Evolutionary conservation across 2,888 invertebrate species (phyloP).

Genomic region (Cephus runcator): DNA sequence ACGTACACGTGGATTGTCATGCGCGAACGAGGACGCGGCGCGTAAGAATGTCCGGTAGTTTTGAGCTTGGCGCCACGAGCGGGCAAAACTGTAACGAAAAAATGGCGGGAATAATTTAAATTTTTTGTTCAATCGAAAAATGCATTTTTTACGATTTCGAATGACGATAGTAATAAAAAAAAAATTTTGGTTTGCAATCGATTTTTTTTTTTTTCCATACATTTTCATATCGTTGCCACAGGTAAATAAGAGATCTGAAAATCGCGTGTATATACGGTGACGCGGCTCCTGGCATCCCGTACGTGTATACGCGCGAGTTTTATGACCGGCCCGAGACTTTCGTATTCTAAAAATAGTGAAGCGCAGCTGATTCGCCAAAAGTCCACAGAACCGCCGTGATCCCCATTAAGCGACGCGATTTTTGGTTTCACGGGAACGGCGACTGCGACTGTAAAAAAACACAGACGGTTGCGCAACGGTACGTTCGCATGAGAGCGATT

Average conservation of each 20-base stretch:
- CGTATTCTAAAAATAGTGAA: conserved; percentile 39
- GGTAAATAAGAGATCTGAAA: background rate
- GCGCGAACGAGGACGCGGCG: background rate
- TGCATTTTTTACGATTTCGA: background rate
- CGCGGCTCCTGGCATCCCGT: background rate
- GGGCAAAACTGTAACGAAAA: background rate
- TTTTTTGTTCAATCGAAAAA: background rate
- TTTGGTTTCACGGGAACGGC: background rate
- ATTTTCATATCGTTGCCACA: too few relatives aligned
- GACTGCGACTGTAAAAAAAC: background rate
- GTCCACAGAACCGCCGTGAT: background rate
- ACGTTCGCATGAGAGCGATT: conserved; percentile 23
- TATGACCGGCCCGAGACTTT: conserved; percentile 28
- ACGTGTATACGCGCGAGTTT: background rate
- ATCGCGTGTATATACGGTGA: background rate
- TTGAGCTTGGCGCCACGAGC: background rate
- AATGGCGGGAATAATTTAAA: background rate
- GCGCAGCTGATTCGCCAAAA: conserved; percentile 31
- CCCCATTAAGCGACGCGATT: background rate
- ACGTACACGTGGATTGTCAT: background rate
- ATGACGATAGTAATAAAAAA: too few relatives aligned
- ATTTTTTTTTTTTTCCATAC: too few relatives aligned
- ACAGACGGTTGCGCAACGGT: conserved; percentile 27
- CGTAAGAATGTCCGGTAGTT: too few relatives aligned
- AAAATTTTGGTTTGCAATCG: too few relatives aligned